A percentile compares a stretch with the other conserved stretches of the same genome.
Conservation (phyloP, 2,797 vertebrate genomes). For the Labroides dimidiatus region DNA sequence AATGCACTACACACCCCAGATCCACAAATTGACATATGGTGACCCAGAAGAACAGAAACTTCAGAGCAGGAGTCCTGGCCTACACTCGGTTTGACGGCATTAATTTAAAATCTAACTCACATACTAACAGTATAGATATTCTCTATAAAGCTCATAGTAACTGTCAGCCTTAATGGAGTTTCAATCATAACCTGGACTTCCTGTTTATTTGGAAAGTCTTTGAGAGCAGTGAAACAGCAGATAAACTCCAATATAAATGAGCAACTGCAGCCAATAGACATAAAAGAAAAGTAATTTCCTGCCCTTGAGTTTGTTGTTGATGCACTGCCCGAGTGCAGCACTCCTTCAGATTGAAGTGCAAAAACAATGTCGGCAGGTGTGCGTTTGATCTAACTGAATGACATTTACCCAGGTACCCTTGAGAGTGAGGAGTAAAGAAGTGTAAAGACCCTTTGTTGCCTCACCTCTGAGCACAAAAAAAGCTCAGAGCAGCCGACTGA, state of each 20-base stretch:
- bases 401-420: constrained; percentile 70
- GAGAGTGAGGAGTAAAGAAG: constrained; percentile 62
- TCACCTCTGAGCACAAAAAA: constrained; percentile 48
- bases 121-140: neutral
- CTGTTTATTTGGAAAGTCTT: constrained; percentile 56
- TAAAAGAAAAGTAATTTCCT: constrained; percentile 70
- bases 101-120: constrained; percentile 16
- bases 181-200: constrained; percentile 26
- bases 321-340: constrained; percentile 47
- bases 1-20: constrained; percentile 22
- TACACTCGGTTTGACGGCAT: constrained; percentile 6
- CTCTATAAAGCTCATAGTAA: constrained; percentile 2
- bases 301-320: constrained; percentile 68
- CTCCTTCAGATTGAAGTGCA: constrained; percentile 58
- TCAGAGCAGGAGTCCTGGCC: constrained; percentile 29
- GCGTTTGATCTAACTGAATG: constrained; percentile 68
- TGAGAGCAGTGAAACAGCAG: constrained; percentile 55
- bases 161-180: constrained; percentile 22
- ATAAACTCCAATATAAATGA: constrained; percentile 61
- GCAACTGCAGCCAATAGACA: constrained; percentile 46
- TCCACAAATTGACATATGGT: constrained; percentile 52
- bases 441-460: constrained; percentile 67
- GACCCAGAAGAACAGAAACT: constrained; percentile 47
- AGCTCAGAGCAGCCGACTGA: constrained; percentile 38
- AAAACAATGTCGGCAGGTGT: constrained; percentile 76